phyloP scores from a whole-genome alignment of 1,140 invertebrate genomes.

The Rhyacophila brunnea region DNA sequence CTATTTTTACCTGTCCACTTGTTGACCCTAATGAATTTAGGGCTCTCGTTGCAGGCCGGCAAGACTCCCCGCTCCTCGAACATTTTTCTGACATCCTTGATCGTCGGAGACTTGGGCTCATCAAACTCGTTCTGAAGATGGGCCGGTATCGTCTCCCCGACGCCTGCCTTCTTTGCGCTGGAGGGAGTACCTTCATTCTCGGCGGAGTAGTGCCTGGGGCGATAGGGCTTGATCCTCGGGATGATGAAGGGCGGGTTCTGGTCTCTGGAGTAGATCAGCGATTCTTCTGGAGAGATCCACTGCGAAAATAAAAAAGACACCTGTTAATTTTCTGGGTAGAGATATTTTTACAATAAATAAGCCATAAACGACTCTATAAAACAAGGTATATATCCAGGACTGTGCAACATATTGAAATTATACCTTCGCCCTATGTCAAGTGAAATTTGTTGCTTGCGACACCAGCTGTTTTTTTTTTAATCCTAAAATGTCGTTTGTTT shows the following conservation, averaged over 20 bases:
- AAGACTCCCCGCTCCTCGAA: slow-evolving; percentile 23
- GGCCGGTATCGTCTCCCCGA: slow-evolving; percentile 8
- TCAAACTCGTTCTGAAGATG: slow-evolving; percentile 33
- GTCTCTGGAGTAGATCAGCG: slow-evolving; percentile 45
- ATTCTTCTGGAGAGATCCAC: slow-evolving; percentile 53
- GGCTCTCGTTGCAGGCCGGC: slow-evolving; percentile 7
- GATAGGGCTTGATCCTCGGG: slow-evolving; percentile 45
- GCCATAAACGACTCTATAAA: no score
- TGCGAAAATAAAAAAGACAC: slow-evolving; percentile 35
- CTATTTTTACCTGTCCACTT: no score
- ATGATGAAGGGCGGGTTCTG: slow-evolving; percentile 48
- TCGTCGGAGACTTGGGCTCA: slow-evolving; percentile 17
- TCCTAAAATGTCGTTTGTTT: no score
- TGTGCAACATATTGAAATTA: no score
- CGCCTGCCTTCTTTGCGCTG: slow-evolving; percentile 15
- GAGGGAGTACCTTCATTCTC: slow-evolving; percentile 35
- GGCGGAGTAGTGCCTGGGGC: slow-evolving; percentile 13
- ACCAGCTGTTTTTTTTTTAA: no score
- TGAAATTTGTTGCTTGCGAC: no score
- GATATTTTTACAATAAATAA: no score
- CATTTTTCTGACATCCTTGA: slow-evolving; percentile 16
- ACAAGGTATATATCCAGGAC: no score
- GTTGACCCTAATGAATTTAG: neutral
- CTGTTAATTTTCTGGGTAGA: neutral
- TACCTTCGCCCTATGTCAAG: no score